Evolutionary conservation across 2,797 vertebrate species (phyloP).

Genomic region (Eurystomus glaucurus): DNA sequence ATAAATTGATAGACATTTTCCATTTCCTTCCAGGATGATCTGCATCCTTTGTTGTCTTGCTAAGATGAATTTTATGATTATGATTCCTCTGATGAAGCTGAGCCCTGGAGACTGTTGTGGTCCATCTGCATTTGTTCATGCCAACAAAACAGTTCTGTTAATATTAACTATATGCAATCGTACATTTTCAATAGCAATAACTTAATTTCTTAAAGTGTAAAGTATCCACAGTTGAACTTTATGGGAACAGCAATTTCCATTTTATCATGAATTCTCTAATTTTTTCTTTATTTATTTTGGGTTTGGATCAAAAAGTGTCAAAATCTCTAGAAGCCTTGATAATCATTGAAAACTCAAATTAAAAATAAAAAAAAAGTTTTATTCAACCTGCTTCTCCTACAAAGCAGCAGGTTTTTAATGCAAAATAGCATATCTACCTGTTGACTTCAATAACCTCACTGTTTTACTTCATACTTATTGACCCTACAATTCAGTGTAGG

Average conservation of each 20-base stretch:
- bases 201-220: neutral
- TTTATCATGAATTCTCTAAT: rapidly evolving
- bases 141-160: neutral
- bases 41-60: neutral
- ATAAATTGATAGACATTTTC: slow-evolving; percentile 15
- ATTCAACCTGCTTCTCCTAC: neutral
- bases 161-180: neutral
- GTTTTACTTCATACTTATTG: neutral
- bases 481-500: neutral
- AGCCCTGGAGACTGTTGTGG: neutral
- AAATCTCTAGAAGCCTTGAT: neutral
- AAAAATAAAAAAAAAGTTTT: neutral
- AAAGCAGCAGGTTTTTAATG: neutral
- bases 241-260: neutral
- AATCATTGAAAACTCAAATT: neutral
- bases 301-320: neutral
- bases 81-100: neutral
- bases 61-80: neutral
- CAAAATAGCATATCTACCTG: neutral
- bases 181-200: neutral
- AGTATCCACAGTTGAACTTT: neutral
- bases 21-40: neutral
- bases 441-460: neutral
- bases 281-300: neutral
- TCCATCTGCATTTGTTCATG: neutral